These are phyloP conservation scores for Vulpes vulpes DNA, from an alignment of 2,113 vertebrate species.

Conservation along the genomic window DNA sequence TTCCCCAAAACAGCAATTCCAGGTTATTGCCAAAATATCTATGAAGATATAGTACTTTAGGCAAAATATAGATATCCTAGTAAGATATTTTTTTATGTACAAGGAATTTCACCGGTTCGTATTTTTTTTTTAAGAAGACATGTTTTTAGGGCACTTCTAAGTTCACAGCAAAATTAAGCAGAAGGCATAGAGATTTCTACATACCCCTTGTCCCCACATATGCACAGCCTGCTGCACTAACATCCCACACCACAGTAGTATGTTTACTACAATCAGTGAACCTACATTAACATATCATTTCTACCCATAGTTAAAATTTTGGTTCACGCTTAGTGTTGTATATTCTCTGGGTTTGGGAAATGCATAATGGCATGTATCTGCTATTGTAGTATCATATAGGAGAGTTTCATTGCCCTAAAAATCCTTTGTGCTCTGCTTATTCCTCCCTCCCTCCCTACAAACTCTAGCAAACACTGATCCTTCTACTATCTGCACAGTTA, in stretches of 20 bases:
- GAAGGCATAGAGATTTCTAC: not conserved
- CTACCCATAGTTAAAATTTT: not conserved
- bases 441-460: not conserved
- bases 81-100: not conserved
- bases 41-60: not conserved
- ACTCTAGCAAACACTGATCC: not conserved
- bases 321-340: not conserved
- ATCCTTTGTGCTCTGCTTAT: not conserved
- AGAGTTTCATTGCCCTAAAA: not conserved
- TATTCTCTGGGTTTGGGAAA: not conserved
- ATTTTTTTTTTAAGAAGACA: not conserved
- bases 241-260: not conserved
- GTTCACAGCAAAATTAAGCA: not conserved
- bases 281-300: rapidly evolving
- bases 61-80: not conserved
- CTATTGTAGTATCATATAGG: not conserved
- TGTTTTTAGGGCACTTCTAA: not conserved
- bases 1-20: not conserved
- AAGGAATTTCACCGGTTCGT: not conserved
- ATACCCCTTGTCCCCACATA: too few species aligned
- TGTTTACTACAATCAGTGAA: too few species aligned
- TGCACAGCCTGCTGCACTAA: not conserved
- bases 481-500: not conserved
- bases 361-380: not conserved
- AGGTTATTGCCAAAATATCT: not conserved